Percentiles rank a stretch among this genome's conserved stretches.
These are phyloP conservation scores for Chrysaora quinquecirrha DNA, from an alignment of 30 jellyfish, hydroid and myxozoan species.

Conservation along the genomic window DNA sequence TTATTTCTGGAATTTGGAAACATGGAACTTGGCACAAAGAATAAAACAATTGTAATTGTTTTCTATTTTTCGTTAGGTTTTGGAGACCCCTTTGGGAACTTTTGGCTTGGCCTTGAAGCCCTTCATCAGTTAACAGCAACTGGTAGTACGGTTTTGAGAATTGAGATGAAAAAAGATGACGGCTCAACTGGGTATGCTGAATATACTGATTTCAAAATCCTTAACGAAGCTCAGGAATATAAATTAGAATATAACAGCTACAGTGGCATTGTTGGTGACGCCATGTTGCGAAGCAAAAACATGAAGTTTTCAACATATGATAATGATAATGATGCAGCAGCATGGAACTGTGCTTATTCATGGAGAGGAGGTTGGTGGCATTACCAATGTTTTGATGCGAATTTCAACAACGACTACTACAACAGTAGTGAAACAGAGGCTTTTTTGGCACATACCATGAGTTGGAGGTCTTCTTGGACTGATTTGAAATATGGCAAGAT, in stretches of 20 bases:
- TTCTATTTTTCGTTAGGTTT: not conserved
- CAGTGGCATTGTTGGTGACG: constrained; percentile 45
- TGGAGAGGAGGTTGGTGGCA: constrained; percentile 60
- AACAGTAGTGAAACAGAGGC: not conserved
- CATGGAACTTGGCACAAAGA: not conserved
- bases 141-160: not conserved
- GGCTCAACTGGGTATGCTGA: constrained; percentile 12
- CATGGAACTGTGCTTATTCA: constrained; percentile 14
- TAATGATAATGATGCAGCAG: constrained; percentile 18
- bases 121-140: not conserved
- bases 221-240: constrained; percentile 31
- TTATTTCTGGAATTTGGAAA: not conserved
- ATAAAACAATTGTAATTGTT: not conserved
- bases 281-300: constrained; percentile 2
- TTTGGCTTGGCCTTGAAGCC: constrained; percentile 10
- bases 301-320: constrained; percentile 36
- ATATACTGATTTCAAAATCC: constrained; percentile 22
- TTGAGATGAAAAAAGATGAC: not conserved
- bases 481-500: not conserved
- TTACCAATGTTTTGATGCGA: constrained; percentile 10
- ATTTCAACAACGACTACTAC: constrained; percentile 11
- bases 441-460: not conserved
- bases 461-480: constrained; percentile 5
- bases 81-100: not conserved
- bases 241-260: constrained; percentile 17